Evolutionary conservation across 2,888 invertebrate species (phyloP).

Genomic region (Quadriops clusia): DNA sequence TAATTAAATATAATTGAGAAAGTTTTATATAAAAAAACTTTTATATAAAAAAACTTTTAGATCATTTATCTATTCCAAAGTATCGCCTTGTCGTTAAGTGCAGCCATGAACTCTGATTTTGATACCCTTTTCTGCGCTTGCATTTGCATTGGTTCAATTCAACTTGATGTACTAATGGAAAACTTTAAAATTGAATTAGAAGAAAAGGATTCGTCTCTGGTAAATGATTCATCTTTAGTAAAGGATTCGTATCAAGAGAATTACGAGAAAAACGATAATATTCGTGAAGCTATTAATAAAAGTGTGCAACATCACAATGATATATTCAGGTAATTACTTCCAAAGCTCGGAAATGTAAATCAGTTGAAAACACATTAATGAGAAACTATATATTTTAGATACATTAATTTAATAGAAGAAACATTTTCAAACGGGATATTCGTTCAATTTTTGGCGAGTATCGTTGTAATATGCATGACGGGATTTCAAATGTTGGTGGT

Average conservation of each 20-base stretch:
- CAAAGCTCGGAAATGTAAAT: neutral
- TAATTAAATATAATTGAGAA: no score
- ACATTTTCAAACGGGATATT: constrained; percentile 19
- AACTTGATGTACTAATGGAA: constrained; percentile 19
- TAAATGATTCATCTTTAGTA: no score
- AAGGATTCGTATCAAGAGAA: constrained; percentile 14
- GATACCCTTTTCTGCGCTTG: constrained; percentile 16
- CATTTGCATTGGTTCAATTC: constrained; percentile 18
- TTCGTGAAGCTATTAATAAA: no score
- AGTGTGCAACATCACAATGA: no score
- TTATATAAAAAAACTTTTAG: no score
- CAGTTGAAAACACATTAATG: constrained; percentile 3
- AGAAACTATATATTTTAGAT: constrained; percentile 17
- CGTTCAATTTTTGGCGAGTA: constrained; percentile 19
- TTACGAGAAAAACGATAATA: no score
- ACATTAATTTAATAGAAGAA: constrained; percentile 16
- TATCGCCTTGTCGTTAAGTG: constrained; percentile 16
- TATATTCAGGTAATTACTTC: neutral
- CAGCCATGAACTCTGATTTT: constrained; percentile 17
- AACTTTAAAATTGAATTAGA: constrained; percentile 15
- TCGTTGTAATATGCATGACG: constrained; percentile 19
- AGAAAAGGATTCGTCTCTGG: no score
- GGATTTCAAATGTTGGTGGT: constrained; percentile 21
- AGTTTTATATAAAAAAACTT: no score
- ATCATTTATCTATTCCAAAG: constrained; percentile 17